Evolutionary conservation across 92 coral and sea anemone genomes (phyloP), one percentile per base, ranked within the genome.

Genomic region (Palythoa caribaeorum): DNA sequence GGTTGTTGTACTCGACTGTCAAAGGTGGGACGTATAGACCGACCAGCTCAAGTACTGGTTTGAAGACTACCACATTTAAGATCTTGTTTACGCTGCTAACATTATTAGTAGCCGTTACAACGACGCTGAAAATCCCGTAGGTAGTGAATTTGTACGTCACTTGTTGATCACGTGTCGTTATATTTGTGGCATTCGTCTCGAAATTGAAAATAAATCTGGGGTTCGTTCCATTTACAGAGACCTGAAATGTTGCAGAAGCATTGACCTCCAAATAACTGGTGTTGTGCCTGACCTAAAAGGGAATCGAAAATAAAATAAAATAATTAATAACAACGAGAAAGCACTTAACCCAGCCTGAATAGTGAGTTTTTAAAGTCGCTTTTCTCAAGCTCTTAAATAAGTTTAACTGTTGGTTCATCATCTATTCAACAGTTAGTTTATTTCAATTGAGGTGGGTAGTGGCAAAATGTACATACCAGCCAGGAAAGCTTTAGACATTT

Each of bases 251-350:
- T 13, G 90, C 77, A 11, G 93, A 77, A 13, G 89, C 93, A 71
- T 95, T 92, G 51, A 95, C 96, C 59, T 94, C 98, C 39, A 94
- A 38, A 38, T 88, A 93, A 2, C 59, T 68, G 9, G 92, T 92
- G 20, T 85, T 69, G 65, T 70, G 72, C 39, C 28, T 88, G 12
- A 70, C 59, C 97, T 94, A 54, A 63, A 7, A n/a, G 28, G 20
- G 10, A 63, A 63, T 16, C 10, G 21, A 63, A 16, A 2, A 63
- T 16, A 3, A 60, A 15, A 14, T 60, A 16, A 44, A 8, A 69
- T 47, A 81, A 20, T n/a, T 14, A 44, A 36, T 38, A 73, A 59
- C 20, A 59, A 44, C 7, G 50, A 44, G 7, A 44, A 44, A 44
- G 47, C 50, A 44, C 50, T 44, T 44, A 5, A 44, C 48, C 3